phyloP scores from a whole-genome alignment of 92 coral and sea anemone genomes.

The Epizoanthus ramosus region DNA sequence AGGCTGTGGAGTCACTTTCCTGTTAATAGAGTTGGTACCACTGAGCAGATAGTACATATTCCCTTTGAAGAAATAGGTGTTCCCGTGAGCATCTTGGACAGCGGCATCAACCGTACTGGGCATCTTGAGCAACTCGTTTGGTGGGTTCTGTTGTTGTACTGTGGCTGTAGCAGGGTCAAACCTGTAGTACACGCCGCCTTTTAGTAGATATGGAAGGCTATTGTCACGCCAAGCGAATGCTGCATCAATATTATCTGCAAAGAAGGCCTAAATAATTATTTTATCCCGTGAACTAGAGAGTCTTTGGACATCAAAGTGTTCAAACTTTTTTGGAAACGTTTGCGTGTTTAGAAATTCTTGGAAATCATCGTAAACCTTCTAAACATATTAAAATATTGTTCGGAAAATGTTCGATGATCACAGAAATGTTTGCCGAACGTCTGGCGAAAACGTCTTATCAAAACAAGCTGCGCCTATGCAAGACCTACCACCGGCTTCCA shows the following conservation, averaged over 20 bases:
- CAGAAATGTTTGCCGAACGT: no score
- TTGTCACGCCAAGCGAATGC: not conserved
- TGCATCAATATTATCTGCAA: conserved; percentile 23
- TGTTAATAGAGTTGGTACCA: not conserved
- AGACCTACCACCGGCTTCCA: no score
- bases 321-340: not conserved
- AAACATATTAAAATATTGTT: not conserved
- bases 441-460: no score
- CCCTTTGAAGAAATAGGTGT: conserved; percentile 15
- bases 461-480: no score
- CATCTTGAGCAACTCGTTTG: not conserved
- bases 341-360: not conserved
- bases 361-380: not conserved
- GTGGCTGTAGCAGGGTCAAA: not conserved
- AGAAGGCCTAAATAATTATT: no score
- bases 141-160: not conserved
- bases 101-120: conserved; percentile 8
- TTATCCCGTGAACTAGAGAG: no score
- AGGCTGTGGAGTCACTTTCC: not conserved
- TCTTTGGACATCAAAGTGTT: no score
- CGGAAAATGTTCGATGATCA: no score
- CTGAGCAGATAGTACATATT: not conserved
- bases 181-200: not conserved
- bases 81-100: conserved; percentile 12
- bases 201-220: not conserved